These are phyloP conservation scores for Nebria brevicollis DNA, from an alignment of 2,888 invertebrate genomes.

Conservation along the genomic window DNA sequence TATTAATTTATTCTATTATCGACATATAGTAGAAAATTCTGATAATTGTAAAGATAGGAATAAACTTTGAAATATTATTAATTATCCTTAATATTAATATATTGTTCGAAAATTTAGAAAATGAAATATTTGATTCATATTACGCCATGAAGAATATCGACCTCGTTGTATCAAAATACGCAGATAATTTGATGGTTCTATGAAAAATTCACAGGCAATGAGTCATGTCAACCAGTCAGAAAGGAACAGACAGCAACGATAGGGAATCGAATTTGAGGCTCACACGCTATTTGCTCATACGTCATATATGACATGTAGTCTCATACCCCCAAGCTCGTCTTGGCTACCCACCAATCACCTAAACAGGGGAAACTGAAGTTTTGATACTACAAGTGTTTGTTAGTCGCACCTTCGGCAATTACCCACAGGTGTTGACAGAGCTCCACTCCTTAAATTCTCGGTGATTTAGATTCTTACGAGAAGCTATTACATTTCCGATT, in stretches of 20 bases:
- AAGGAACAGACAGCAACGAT: constrained; percentile 14
- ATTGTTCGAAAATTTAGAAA: too few species aligned
- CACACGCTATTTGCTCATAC: constrained; percentile 39
- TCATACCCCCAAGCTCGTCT: not conserved
- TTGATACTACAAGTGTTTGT: not conserved
- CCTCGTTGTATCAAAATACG: not conserved
- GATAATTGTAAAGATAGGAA: too few species aligned
- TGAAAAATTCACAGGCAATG: constrained; percentile 43
- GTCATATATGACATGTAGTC: constrained; percentile 37
- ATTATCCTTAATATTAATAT: too few species aligned
- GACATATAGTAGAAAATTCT: too few species aligned
- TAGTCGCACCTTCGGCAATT: constrained; percentile 23
- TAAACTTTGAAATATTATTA: too few species aligned
- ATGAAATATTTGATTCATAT: not conserved
- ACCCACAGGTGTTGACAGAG: constrained; percentile 33
- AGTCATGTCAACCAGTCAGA: constrained; percentile 28
- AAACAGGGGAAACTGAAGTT: not conserved
- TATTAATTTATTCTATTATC: too few species aligned
- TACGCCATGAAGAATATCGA: not conserved
- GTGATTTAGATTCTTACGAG: constrained; percentile 2
- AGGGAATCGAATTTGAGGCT: constrained; percentile 27
- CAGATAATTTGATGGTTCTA: constrained; percentile 46
- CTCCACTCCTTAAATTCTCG: not conserved
- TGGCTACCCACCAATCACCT: not conserved
- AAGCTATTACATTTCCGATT: constrained; percentile 35